Evolutionary conservation across 2,797 vertebrate genomes (phyloP).

Genomic region (Acanthurus leucopareius): DNA sequence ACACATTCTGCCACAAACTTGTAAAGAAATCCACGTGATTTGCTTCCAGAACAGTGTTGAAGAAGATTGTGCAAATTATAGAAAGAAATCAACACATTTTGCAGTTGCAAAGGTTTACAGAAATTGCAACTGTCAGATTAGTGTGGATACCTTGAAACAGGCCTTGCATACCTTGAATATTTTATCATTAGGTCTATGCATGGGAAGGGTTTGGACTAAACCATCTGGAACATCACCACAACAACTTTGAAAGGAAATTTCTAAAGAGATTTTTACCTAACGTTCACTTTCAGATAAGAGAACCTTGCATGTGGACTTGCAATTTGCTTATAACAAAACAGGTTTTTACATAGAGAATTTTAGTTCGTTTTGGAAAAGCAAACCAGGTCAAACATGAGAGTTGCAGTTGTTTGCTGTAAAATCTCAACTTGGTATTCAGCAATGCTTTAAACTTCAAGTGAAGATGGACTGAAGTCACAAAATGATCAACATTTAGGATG

Average conservation of each 20-base stretch:
- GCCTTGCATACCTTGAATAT: neutral
- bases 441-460: neutral
- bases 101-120: neutral
- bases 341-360: neutral
- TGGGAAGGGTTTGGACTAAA: neutral
- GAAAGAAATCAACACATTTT: neutral
- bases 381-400: neutral
- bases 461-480: too few relatives aligned
- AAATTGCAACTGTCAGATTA: neutral
- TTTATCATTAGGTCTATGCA: neutral
- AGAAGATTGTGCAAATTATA: conserved; percentile 12
- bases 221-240: neutral
- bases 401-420: neutral
- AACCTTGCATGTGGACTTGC: neutral
- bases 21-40: conserved; percentile 25
- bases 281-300: neutral
- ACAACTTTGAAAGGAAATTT: neutral
- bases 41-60: neutral
- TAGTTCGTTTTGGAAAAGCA: neutral
- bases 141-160: neutral
- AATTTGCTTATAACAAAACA: neutral
- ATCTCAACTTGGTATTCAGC: neutral
- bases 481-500: too few relatives aligned
- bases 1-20: conserved; percentile 13
- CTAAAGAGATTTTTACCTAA: neutral